Conservation (phyloP, 2,797 vertebrate species). For the Sphenodon punctatus region DNA sequence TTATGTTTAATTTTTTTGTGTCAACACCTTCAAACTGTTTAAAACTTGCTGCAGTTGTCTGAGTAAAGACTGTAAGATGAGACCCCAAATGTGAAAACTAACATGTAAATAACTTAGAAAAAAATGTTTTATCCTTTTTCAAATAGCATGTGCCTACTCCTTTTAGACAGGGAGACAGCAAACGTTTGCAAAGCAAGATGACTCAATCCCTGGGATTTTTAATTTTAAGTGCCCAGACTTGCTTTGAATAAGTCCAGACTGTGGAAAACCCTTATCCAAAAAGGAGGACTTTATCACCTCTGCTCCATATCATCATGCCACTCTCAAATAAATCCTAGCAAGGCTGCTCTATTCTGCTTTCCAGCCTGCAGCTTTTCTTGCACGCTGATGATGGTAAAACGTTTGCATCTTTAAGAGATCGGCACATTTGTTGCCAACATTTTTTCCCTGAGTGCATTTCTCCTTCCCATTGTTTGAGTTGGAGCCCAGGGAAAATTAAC, state of each 20-base stretch:
- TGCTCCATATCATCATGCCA: conserved; percentile 58
- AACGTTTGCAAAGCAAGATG: background rate
- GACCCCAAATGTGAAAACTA: background rate
- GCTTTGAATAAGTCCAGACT: conserved; percentile 31
- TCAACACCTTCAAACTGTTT: background rate
- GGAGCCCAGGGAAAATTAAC: background rate
- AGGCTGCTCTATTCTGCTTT: background rate
- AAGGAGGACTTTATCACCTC: conserved; percentile 49
- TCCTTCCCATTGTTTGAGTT: background rate
- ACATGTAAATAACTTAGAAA: background rate
- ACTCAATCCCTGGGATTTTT: conserved; percentile 44
- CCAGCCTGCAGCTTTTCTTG: conserved; percentile 18
- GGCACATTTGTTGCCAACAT: background rate
- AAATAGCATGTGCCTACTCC: background rate
- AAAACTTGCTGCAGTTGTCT: background rate
- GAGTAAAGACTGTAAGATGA: background rate
- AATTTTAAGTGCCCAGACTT: conserved; percentile 41
- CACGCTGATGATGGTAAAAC: background rate
- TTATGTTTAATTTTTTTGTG: background rate
- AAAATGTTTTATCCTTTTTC: background rate
- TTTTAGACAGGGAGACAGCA: background rate
- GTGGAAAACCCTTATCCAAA: conserved; percentile 16
- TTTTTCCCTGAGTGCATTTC: background rate
- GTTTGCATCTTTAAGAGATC: background rate
- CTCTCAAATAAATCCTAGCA: conserved; percentile 60